Percentiles rank a stretch among this genome's conserved stretches.
Evolutionary conservation across 2,113 vertebrate species (phyloP).

Genomic region (Erpornis zantholeuca): DNA sequence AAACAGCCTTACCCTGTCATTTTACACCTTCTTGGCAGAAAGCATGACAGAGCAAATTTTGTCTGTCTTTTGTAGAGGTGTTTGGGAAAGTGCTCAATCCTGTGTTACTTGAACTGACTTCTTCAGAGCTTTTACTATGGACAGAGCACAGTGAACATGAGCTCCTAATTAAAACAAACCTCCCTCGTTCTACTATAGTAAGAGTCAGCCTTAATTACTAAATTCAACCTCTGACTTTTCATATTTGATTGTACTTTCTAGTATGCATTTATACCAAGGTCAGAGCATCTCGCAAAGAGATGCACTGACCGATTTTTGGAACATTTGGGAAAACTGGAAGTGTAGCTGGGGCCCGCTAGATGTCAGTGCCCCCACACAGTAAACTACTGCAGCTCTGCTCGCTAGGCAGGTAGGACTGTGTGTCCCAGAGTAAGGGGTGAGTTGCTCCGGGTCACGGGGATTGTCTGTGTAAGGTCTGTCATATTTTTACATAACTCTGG

Average conservation of each 20-base stretch:
- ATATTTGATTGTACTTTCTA: not conserved
- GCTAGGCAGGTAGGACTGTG: not conserved
- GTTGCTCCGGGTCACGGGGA: not conserved
- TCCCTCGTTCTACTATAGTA: not conserved
- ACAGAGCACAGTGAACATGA: not conserved
- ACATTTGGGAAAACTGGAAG: not conserved
- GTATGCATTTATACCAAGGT: not conserved
- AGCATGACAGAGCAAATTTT: not conserved
- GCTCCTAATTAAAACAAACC: not conserved
- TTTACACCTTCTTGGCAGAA: not conserved
- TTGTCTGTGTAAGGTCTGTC: not conserved
- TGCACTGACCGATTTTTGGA: not conserved
- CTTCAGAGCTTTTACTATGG: not conserved
- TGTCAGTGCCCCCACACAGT: slow-evolving; percentile 7
- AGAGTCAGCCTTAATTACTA: not conserved
- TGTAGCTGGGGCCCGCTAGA: slow-evolving; percentile 12
- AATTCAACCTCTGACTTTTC: not conserved
- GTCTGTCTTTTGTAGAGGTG: not conserved
- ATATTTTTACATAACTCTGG: not conserved
- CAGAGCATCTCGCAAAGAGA: not conserved
- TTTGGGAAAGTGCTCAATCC: not conserved
- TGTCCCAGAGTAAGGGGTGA: too few species aligned
- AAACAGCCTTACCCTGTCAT: not conserved
- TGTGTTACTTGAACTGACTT: not conserved
- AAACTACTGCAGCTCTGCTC: not conserved